Base-by-base conservation (phyloP, 2,113 vertebrate genomes). In the Oreochromis tanganicae region DNA sequence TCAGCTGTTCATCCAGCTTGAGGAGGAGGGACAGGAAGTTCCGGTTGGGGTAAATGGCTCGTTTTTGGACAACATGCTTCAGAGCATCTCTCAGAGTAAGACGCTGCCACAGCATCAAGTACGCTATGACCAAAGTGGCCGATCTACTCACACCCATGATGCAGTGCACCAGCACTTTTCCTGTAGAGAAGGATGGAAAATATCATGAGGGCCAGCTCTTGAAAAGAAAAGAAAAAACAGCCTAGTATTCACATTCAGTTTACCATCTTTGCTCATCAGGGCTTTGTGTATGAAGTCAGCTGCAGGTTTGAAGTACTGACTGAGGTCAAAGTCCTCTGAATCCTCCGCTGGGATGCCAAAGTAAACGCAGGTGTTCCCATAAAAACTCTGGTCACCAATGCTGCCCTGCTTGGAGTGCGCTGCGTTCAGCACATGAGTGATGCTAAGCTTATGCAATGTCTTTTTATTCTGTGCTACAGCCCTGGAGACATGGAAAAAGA, bases 21-120 rank as follows among this genome's bases (percentile, higher is more conserved):
- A 97, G 94, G 29, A 98, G 97, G 68, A 98, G 97, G 48, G 95
- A 96, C 83, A 99, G 96, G 92, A 99, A 99, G 87, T 98, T 97
- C 36, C 96, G 94, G 88, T 98, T 97, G 29, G 97, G 97, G 87
- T 96, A 97, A 94, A 98, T 95, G 85, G 95, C 95, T 87, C 95
- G 81, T 43, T 82, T 94, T 86, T 96, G 93, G 83, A 88, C 89
- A 54, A 97, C 83, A 0, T 86, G 93, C 83, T 94, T 94, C 61
- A 97, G 87, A 4, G 97, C 97, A 41, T 95, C 95, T 52, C 71
- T 93, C 82, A 97, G 93, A n/a, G 96, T 81, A 21, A 97, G 93
- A 71, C 85, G 95, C 68, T 96, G 96, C 66, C 81, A 94, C 61
- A 97, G 85, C 96, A 96, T 97, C 88, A 97, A 87, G 82, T 97